Percentiles rank a stretch among this genome's conserved stretches.
phyloP scores from a whole-genome alignment of 53 echinoderm and acorn worm species.

The Luidia sarsii region DNA sequence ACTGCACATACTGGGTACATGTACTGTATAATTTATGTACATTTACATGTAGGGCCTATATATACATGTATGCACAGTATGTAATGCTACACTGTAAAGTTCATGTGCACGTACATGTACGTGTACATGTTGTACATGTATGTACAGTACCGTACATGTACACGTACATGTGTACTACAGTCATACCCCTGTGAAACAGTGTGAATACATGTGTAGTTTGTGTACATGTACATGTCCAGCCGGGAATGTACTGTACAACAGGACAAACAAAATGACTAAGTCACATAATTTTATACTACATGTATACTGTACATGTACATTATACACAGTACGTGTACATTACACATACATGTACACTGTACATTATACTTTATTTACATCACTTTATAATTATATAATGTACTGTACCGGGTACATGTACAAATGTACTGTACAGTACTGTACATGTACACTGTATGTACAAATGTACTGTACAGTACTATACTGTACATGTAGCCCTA shows the following conservation, averaged over 20 bases:
- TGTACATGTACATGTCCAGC: background rate
- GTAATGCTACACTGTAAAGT: no score
- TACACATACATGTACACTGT: background rate
- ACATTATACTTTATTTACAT: background rate
- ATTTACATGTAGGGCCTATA: no score
- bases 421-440: background rate
- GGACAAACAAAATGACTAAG: background rate
- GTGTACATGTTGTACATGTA: constrained; percentile 5
- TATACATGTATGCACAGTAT: no score
- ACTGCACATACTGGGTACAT: no score
- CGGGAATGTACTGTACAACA: background rate
- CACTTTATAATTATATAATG: background rate
- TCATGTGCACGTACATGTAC: constrained; percentile 2
- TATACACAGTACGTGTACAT: background rate
- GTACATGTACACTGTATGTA: constrained; percentile 11
- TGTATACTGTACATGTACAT: background rate
- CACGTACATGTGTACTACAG: background rate
- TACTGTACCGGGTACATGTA: background rate
- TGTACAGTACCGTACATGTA: no score
- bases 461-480: background rate
- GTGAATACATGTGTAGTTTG: background rate
- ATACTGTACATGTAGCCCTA: no score
- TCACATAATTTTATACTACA: background rate
- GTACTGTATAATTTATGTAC: no score
- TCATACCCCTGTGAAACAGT: no score